Evolutionary conservation across 2,113 vertebrate genomes (phyloP).

Genomic region (Blennius ocellaris): DNA sequence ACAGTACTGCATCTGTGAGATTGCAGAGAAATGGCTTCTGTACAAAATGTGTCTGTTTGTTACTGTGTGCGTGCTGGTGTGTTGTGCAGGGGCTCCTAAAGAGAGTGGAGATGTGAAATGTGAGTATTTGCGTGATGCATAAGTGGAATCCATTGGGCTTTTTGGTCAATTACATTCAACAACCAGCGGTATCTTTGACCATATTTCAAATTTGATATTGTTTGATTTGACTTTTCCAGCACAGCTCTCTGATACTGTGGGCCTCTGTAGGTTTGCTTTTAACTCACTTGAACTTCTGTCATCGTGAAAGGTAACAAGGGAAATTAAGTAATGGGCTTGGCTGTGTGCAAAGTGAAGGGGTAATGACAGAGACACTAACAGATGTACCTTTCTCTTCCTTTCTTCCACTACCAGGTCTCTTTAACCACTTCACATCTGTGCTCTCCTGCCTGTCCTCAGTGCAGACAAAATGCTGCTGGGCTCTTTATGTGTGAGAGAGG

Average conservation of each 20-base stretch:
- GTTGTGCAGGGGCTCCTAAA: slow-evolving; percentile 3
- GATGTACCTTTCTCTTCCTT: slow-evolving; percentile 50
- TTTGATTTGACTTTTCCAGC: slow-evolving; percentile 61
- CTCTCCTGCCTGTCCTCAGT: slow-evolving; percentile 34
- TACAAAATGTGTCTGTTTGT: slow-evolving; percentile 28
- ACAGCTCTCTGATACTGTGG: slow-evolving; percentile 31
- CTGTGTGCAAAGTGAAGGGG: slow-evolving; percentile 56
- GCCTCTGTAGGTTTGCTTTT: slow-evolving; percentile 60
- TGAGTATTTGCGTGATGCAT: slow-evolving; percentile 49
- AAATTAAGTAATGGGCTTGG: slow-evolving; percentile 68
- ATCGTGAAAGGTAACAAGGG: slow-evolving; percentile 43
- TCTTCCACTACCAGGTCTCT: slow-evolving; percentile 62
- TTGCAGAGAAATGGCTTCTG: slow-evolving; percentile 51
- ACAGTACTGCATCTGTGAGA: slow-evolving; percentile 54
- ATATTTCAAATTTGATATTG: slow-evolving; percentile 51
- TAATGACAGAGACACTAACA: slow-evolving; percentile 55
- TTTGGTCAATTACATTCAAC: slow-evolving; percentile 43
- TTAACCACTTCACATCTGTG: slow-evolving; percentile 64
- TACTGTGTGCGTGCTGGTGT: slow-evolving; percentile 1
- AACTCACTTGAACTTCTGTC: slow-evolving; percentile 65
- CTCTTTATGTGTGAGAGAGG: slow-evolving; percentile 39
- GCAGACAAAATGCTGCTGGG: slow-evolving; percentile 36
- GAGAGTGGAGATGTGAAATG: slow-evolving; percentile 19
- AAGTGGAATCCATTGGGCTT: slow-evolving; percentile 42
- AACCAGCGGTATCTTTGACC: slow-evolving; percentile 44